These are phyloP conservation scores for Myxocyprinus asiaticus DNA, from an alignment of 2,113 vertebrate species.

Conservation along the genomic window DNA sequence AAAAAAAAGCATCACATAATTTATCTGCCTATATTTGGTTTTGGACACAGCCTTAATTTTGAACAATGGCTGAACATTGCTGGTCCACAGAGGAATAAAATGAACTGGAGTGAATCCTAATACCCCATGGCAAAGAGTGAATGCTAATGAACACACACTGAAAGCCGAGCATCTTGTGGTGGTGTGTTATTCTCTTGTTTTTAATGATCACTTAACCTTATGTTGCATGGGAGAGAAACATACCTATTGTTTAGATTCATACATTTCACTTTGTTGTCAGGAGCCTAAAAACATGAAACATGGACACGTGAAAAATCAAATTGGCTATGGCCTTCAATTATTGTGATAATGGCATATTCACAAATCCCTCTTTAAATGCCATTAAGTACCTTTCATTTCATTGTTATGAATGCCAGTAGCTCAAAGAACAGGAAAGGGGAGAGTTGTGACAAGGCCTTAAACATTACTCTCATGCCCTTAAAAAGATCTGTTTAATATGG, in stretches of 20 bases:
- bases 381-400: not conserved
- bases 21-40: too few relatives aligned
- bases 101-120: not conserved
- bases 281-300: not conserved
- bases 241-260: conserved; percentile 6
- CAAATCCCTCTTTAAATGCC: not conserved
- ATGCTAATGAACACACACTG: not conserved
- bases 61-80: too few relatives aligned
- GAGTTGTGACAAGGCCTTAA: conserved; percentile 1
- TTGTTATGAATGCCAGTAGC: not conserved
- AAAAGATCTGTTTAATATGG: conserved; percentile 6
- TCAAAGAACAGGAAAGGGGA: not conserved
- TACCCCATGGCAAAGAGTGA: conserved; percentile 7
- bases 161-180: not conserved
- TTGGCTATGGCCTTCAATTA: not conserved
- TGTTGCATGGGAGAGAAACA: conserved; percentile 17
- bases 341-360: not conserved
- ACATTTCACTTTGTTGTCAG: not conserved
- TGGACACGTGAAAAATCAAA: not conserved
- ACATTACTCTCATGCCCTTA: not conserved
- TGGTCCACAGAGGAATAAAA: not conserved
- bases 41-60: too few relatives aligned
- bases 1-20: too few relatives aligned
- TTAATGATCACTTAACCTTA: conserved; percentile 32
- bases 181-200: not conserved